Evolutionary conservation across 2,113 vertebrate species (phyloP), one percentile per base, ranked within the genome.

Genomic region (Nestor notabilis): DNA sequence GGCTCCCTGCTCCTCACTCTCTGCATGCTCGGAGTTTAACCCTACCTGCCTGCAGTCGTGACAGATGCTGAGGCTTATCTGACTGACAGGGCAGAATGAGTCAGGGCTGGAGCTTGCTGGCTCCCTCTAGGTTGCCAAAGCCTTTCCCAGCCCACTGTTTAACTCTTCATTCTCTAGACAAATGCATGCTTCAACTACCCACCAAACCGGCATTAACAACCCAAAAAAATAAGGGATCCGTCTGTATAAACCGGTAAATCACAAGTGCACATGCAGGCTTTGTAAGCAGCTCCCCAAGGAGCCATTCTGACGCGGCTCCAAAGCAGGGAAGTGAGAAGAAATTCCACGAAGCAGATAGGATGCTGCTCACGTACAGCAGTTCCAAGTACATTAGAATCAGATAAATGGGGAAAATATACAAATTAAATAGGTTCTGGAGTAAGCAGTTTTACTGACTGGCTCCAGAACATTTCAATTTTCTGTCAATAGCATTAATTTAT

Each of bases 41-140:
- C 96, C 97, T 76, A 96, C 97, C 98, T 98, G 97, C 97, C 97
- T 35, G 81, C 90, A 53, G 80, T 93, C 35, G 78, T 97, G 98
- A 93, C 98, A 97, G 97, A 80, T 97, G 96, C 98, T 95, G 97
- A 69, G 93, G 96, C 97, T 75, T 77, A 83, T 52, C 90, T 87
- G 97, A 98, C 93, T 37, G 97, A 86, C 97, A 97, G 65, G 97
- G 97, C 98, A 94, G 96, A 85, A 97, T 97, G 93, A 98, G 97
- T 94, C 98, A 97, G 83, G 82, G 95, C 96, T 93, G 94, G 97
- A 96, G 98, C 95, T 95, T 83, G 61, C 97, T 84, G 97, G 98
- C 98, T 98, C 98, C 98, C 98, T 98, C 98, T 98, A 98, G 97
- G 97, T 41, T 96, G 97, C 94, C 98, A 97, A 66, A 97, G 87